A percentile compares a stretch with the other conserved stretches of the same genome.
phyloP scores from a whole-genome alignment of 1,140 invertebrate genomes.

The Cherax quadricarinatus region DNA sequence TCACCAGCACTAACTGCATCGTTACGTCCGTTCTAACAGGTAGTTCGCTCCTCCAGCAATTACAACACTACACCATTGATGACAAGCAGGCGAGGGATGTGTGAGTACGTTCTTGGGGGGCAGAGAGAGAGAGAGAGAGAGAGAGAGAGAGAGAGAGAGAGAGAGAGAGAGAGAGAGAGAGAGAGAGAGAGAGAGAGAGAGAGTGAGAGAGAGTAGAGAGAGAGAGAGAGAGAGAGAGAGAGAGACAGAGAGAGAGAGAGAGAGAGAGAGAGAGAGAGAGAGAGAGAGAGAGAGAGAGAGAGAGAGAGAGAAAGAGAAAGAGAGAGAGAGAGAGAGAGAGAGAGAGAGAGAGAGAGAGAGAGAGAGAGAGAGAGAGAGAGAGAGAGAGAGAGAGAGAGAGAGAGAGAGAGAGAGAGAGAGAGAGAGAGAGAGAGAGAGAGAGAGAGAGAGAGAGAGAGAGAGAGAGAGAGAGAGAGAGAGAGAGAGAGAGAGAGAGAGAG shows the following conservation, averaged over 20 bases:
- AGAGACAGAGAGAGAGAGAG: neutral
- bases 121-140: too few species aligned
- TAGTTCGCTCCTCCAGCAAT: too few species aligned
- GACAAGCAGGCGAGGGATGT: too few species aligned
- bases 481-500: neutral
- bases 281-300: neutral
- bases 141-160: neutral
- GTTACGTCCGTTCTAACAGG: too few species aligned
- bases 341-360: too few species aligned
- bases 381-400: too few species aligned
- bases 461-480: neutral
- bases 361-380: neutral
- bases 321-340: neutral
- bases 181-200: neutral
- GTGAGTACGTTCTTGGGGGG: neutral
- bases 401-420: neutral
- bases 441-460: neutral
- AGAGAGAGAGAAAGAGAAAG: neutral
- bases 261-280: neutral
- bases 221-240: too few species aligned
- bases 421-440: neutral
- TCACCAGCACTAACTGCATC: too few species aligned
- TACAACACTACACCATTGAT: too few species aligned
- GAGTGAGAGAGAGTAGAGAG: neutral
- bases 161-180: neutral